Evolutionary conservation across 2,113 vertebrate genomes (phyloP).

Genomic region (Odocoileus hemionus): DNA sequence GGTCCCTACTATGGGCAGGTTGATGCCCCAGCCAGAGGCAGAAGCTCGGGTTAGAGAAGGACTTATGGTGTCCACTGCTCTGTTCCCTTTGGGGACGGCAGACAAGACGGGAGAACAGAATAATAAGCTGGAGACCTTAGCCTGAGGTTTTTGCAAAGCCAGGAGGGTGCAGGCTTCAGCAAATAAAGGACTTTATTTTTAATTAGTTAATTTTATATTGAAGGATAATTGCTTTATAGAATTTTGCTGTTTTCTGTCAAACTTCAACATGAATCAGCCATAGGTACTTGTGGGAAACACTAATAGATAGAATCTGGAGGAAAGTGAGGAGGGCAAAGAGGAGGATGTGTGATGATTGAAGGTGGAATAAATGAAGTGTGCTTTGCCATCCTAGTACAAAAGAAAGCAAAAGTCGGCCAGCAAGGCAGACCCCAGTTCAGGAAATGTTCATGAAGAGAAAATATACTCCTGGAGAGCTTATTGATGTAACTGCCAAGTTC

Average conservation of each 20-base stretch:
- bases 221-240: background rate
- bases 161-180: too few species aligned
- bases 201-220: background rate
- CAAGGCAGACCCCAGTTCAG: background rate
- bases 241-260: background rate
- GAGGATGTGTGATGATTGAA: background rate
- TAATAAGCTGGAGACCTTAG: background rate
- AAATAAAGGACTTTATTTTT: background rate
- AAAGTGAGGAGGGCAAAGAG: background rate
- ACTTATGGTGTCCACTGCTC: background rate
- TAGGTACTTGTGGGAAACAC: background rate
- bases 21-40: too few species aligned
- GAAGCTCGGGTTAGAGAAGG: background rate
- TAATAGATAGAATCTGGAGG: background rate
- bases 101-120: background rate
- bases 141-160: background rate
- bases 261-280: background rate
- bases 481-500: background rate
- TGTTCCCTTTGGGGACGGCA: background rate
- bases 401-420: background rate
- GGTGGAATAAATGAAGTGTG: background rate
- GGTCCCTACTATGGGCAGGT: background rate
- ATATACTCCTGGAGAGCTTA: background rate
- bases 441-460: background rate
- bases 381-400: background rate